These are phyloP conservation scores for Labroides dimidiatus DNA, from an alignment of 2,797 vertebrate species.

Conservation along the genomic window DNA sequence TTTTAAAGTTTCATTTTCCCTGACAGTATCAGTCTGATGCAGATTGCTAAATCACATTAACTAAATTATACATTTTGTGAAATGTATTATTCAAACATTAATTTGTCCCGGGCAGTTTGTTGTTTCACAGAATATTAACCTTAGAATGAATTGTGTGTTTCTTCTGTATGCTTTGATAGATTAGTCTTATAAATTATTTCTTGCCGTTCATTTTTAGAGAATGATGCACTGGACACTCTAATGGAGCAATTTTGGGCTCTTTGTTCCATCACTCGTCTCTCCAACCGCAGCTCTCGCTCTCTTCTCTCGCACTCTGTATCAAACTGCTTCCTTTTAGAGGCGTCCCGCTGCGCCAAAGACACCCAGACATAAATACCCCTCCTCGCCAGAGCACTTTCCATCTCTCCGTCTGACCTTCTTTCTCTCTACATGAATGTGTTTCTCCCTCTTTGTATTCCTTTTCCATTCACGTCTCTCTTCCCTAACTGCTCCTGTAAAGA, in stretches of 20 bases:
- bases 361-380: constrained; percentile 77
- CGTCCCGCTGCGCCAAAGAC: constrained; percentile 63
- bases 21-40: constrained; percentile 47
- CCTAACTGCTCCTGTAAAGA: constrained; percentile 36
- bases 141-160: constrained; percentile 59
- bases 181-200: constrained; percentile 79
- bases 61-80: constrained; percentile 77
- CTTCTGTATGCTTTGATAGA: constrained; percentile 75
- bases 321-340: constrained; percentile 76
- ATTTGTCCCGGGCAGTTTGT: constrained; percentile 75
- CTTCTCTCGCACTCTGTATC: constrained; percentile 52
- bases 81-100: constrained; percentile 77
- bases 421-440: constrained; percentile 41
- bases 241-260: constrained; percentile 72
- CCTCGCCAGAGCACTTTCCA: constrained; percentile 61
- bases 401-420: constrained; percentile 76
- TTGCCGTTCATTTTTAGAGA: constrained; percentile 52
- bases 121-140: constrained; percentile 75
- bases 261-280: constrained; percentile 68
- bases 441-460: constrained; percentile 45
- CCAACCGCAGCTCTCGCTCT: constrained; percentile 40
- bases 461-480: constrained; percentile 45
- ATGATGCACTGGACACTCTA: constrained; percentile 68
- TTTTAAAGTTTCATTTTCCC: constrained; percentile 60
- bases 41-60: constrained; percentile 64